These are phyloP conservation scores for Scaptomyza cyrtandrae DNA, from an alignment of 2,888 invertebrate genomes.

Conservation along the genomic window DNA sequence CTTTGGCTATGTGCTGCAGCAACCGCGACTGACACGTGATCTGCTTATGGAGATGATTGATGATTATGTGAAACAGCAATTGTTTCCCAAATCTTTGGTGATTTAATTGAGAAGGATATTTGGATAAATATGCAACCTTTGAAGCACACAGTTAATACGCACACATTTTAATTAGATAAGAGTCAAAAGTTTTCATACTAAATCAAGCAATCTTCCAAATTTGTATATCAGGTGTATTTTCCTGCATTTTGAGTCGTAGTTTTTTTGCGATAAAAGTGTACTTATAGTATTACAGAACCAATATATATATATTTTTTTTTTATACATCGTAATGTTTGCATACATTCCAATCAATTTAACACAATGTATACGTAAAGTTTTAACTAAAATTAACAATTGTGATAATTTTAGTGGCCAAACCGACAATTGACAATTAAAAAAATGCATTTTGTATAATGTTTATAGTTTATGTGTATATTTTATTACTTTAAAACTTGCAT, in stretches of 20 bases:
- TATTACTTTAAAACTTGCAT: conserved; percentile 73
- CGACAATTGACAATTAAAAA: conserved; percentile 37
- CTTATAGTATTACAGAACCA: conserved; percentile 81
- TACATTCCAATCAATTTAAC: conserved; percentile 62
- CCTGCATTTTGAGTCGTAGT: conserved; percentile 29
- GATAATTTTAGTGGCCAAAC: conserved; percentile 72
- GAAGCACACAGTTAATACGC: conserved; percentile 69
- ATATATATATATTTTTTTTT: conserved; percentile 38
- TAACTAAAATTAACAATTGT: conserved; percentile 64
- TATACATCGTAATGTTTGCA: conserved; percentile 29
- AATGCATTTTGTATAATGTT: conserved; percentile 53
- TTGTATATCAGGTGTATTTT: conserved; percentile 45
- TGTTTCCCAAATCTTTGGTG: conserved; percentile 91
- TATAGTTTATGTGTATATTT: conserved; percentile 70
- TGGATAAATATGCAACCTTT: neutral
- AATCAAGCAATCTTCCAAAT: conserved; percentile 57
- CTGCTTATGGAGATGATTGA: conserved; percentile 89
- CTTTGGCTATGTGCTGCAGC: conserved; percentile 86
- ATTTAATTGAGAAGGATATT: conserved; percentile 84
- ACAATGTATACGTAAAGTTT: conserved; percentile 52
- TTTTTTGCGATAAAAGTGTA: conserved; percentile 76
- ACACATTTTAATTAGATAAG: conserved; percentile 50
- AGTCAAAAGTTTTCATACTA: conserved; percentile 45
- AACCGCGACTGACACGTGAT: conserved; percentile 88
- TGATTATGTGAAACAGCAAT: conserved; percentile 92